Conservation (phyloP, 1,140 invertebrate species). For the Hermetia illucens region DNA sequence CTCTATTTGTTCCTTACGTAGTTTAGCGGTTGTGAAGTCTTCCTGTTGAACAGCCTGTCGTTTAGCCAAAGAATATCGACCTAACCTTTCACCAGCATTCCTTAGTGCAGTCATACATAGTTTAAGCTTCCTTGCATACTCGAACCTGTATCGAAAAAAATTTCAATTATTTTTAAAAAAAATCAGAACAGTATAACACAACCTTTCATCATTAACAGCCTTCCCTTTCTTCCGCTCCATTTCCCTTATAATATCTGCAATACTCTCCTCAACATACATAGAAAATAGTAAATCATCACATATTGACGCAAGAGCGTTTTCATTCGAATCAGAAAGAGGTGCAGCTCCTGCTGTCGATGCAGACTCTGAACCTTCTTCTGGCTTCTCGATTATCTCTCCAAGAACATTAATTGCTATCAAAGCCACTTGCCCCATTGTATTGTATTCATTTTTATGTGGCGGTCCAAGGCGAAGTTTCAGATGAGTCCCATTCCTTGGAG, state of each 20-base stretch:
- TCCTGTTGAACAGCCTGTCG: slow-evolving; percentile 78
- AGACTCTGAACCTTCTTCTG: slow-evolving; percentile 3
- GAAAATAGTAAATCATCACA: slow-evolving; percentile 92
- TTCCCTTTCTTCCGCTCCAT: slow-evolving; percentile 76
- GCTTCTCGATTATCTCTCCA: slow-evolving; percentile 40
- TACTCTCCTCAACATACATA: slow-evolving; percentile 93
- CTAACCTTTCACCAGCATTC: slow-evolving; percentile 74
- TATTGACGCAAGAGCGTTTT: slow-evolving; percentile 50
- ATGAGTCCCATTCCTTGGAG: slow-evolving; percentile 61
- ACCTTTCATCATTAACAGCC: slow-evolving; percentile 48
- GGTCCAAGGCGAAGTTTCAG: slow-evolving; percentile 72
- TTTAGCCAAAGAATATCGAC: slow-evolving; percentile 83
- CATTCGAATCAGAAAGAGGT: slow-evolving; percentile 20
- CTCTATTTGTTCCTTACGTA: slow-evolving; percentile 81
- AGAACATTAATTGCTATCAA: slow-evolving; percentile 63
- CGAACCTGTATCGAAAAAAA: slow-evolving; percentile 67
- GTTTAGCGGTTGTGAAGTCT: slow-evolving; percentile 77
- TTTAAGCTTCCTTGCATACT: slow-evolving; percentile 82
- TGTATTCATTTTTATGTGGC: slow-evolving; percentile 74
- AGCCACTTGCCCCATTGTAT: slow-evolving; percentile 35
- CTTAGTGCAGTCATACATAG: slow-evolving; percentile 66
- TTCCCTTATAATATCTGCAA: slow-evolving; percentile 72
- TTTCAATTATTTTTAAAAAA: slow-evolving; percentile 4
- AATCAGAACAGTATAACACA: slow-evolving; percentile 1
- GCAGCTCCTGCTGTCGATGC: slow-evolving; percentile 10